Conservation (phyloP, 1,140 invertebrate species). For the Odontomachus brunneus region DNA sequence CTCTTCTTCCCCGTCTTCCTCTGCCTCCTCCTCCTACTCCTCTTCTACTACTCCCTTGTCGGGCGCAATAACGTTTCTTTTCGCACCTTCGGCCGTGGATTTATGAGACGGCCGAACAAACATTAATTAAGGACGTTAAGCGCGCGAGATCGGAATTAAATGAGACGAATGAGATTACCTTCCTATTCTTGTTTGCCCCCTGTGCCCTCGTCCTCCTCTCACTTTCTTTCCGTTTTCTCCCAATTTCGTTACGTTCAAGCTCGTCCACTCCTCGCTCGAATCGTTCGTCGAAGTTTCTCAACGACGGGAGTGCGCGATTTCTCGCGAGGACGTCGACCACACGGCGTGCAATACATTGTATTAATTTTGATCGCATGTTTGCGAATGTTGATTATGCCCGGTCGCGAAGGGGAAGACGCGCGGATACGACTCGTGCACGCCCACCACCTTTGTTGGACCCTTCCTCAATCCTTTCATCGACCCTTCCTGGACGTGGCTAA, state of each 20-base stretch:
- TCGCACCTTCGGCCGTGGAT: not conserved
- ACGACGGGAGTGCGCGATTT: slow-evolving; percentile 2
- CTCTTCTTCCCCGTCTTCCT: slow-evolving; percentile 38
- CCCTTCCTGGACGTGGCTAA: slow-evolving; percentile 62
- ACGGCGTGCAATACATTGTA: slow-evolving; percentile 40
- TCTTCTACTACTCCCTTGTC: slow-evolving; percentile 15
- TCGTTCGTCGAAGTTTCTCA: too few relatives aligned
- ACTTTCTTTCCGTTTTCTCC: not conserved
- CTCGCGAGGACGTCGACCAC: slow-evolving; percentile 63
- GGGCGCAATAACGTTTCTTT: slow-evolving; percentile 46
- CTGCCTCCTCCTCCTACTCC: not conserved
- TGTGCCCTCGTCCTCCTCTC: too few relatives aligned
- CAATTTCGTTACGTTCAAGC: not conserved
- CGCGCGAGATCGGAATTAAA: slow-evolving; percentile 62
- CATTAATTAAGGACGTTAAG: slow-evolving; percentile 65
- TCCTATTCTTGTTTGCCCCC: not conserved
- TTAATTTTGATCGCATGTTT: slow-evolving; percentile 72
- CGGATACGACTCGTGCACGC: slow-evolving; percentile 69
- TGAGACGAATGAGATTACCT: slow-evolving; percentile 28
- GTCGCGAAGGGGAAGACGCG: slow-evolving; percentile 54
- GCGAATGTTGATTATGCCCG: slow-evolving; percentile 71
- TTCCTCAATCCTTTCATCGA: slow-evolving; percentile 73
- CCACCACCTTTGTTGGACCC: slow-evolving; percentile 68
- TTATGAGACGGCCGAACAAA: slow-evolving; percentile 43
- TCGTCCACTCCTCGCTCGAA: too few relatives aligned